phyloP scores from a whole-genome alignment of 2,888 invertebrate species.

The Xanthia icteritia region DNA sequence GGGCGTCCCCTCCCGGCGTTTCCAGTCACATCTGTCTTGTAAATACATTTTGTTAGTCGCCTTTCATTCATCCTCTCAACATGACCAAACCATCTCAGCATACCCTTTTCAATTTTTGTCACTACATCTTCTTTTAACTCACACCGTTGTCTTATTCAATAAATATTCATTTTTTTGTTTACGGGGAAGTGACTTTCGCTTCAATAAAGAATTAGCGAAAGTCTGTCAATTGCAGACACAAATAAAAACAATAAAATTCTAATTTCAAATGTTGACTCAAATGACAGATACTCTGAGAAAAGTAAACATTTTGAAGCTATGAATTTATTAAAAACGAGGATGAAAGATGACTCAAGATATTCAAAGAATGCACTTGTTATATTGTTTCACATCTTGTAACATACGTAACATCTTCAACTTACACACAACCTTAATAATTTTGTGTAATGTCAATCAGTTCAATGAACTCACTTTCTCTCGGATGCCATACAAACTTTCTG shows the following conservation, averaged over 20 bases:
- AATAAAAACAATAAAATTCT: neutral
- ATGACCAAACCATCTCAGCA: no score
- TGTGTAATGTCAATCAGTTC: constrained; percentile 63
- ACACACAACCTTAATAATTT: constrained; percentile 50
- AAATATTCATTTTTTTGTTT: neutral
- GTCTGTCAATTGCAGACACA: neutral
- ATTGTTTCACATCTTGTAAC: constrained; percentile 27
- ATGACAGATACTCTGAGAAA: neutral
- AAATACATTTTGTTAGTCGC: no score
- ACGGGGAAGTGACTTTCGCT: neutral
- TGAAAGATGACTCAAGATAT: constrained; percentile 4
- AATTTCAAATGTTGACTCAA: constrained; percentile 6
- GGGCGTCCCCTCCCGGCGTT: no score
- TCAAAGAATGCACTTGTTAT: constrained; percentile 17
- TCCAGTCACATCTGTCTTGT: no score
- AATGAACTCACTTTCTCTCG: constrained; percentile 65
- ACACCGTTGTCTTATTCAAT: no score
- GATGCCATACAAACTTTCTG: constrained; percentile 61
- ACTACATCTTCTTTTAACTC: no score
- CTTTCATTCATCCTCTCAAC: no score
- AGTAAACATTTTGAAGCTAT: neutral
- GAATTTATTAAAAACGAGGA: neutral
- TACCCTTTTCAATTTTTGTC: no score
- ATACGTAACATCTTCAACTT: constrained; percentile 44
- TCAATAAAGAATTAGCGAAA: neutral